These are phyloP conservation scores for Acronicta leporina DNA, from an alignment of 2,888 invertebrate genomes.

Conservation along the genomic window DNA sequence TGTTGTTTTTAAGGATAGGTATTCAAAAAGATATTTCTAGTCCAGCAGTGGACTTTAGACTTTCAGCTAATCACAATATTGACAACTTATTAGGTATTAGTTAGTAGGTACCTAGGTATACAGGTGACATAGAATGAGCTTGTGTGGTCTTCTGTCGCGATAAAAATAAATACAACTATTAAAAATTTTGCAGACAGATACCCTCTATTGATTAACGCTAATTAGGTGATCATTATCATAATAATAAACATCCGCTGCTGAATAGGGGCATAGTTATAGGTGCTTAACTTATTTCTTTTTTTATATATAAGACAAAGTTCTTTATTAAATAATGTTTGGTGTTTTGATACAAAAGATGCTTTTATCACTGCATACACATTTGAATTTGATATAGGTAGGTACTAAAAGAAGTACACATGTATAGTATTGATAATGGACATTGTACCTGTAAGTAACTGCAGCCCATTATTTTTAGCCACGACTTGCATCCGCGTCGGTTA, in stretches of 20 bases:
- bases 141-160: not conserved
- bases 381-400: not conserved
- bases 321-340: too few species aligned
- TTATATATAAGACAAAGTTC: too few species aligned
- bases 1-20: not conserved
- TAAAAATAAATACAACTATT: not conserved
- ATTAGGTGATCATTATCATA: not conserved
- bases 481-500: constrained; percentile 79
- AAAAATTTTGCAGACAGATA: too few species aligned
- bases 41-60: not conserved
- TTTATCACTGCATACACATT: constrained; percentile 19
- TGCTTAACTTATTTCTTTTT: too few species aligned
- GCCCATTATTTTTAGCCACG: constrained; percentile 73
- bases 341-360: not conserved
- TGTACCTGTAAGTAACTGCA: constrained; percentile 64
- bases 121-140: not conserved
- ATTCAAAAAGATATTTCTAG: too few species aligned
- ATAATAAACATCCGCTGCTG: not conserved
- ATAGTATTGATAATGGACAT: constrained; percentile 35
- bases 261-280: not conserved
- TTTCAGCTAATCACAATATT: not conserved
- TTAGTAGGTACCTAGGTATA: too few species aligned
- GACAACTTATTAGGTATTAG: not conserved
- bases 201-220: not conserved
- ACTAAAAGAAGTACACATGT: not conserved